A percentile compares a stretch with the other conserved stretches of the same genome.
Conservation (phyloP, 2,797 vertebrate species). For the Notamacropus eugenii region DNA sequence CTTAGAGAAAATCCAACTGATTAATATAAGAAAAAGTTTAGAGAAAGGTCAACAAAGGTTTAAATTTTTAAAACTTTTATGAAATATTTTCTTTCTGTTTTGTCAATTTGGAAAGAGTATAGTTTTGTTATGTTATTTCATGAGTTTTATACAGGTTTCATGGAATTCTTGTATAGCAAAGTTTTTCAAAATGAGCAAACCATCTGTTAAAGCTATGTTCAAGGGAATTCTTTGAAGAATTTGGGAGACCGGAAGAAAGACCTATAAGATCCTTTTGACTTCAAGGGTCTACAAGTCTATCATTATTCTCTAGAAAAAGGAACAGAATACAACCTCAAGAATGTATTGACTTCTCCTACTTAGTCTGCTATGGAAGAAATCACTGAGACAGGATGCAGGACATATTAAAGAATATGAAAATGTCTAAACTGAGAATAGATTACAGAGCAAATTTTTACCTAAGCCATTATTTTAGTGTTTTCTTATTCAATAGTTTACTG, state of each 20-base stretch:
- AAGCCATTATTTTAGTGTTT: conserved; percentile 13
- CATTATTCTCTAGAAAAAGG: background rate
- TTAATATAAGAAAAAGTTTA: conserved; percentile 68
- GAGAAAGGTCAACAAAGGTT: conserved; percentile 32
- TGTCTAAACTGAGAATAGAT: background rate
- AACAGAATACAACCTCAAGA: conserved; percentile 29
- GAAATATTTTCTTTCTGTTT: background rate
- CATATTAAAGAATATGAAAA: background rate
- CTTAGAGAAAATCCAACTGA: conserved; percentile 83
- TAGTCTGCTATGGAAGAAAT: conserved; percentile 44
- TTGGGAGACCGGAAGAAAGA: background rate
- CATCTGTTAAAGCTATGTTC: background rate
- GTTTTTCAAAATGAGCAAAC: background rate
- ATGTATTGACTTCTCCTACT: background rate
- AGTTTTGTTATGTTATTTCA: background rate
- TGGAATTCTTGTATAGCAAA: background rate
- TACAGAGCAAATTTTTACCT: conserved; percentile 7
- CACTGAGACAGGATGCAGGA: background rate
- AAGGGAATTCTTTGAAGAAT: background rate
- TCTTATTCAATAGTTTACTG: conserved; percentile 47
- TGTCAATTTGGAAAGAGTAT: background rate
- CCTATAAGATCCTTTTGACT: background rate
- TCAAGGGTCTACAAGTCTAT: background rate
- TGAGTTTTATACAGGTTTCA: background rate
- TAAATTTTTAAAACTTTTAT: conserved; percentile 44